Evolutionary conservation across 2,797 vertebrate genomes (phyloP), one percentile per base, ranked within the genome.

Genomic region (Ctenopoma kingsleyae): DNA sequence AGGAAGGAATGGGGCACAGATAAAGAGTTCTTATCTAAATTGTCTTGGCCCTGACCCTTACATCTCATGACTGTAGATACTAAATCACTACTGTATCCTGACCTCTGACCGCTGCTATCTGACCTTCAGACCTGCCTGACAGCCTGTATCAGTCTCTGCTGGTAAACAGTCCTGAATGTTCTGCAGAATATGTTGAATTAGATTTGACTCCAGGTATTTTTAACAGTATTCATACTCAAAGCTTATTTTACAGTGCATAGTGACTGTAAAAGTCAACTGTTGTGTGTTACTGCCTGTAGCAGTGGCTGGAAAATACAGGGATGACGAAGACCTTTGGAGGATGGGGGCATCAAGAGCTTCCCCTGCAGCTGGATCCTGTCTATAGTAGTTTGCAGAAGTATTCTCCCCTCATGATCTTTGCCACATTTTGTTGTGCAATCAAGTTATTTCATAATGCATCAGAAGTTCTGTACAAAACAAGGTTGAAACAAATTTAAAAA

Each of bases 361-460:
- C 85, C 78, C 78, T 88, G 95, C 95, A 97, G 96, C 92, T 93
- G 92, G 93, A 94, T 97, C 96, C 96, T 97, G 96, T 94, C 93
- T 71, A 40, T 65, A 62, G 59, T 51, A 68, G 51, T 86, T 68
- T 79, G 73, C 80, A 76, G 77, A 81, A 82, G 51, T 66, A 50
- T 76, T 70, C 77, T 83, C 51, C 54, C 65, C 41, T 38, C 20
- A 10, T 87, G 84, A 90, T 79, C 84, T 86, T 82, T 90, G 80
- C 59, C 82, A 78, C 64, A 84, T 85, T 27, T 78, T 62, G 57
- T 84, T 81, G 44, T 49, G 27, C 11, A 61, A 50, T 76, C 23
- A 67, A 52, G 58, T 47, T 67, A 66, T 84, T 85, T 75, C 35
- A 36, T 63, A 52, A 66, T 62, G 8, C 27, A 64, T 70, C 22